A percentile compares a stretch with the other conserved stretches of the same genome.
Conservation (phyloP, 2,888 invertebrate genomes). For the Metacarcinus magister region DNA sequence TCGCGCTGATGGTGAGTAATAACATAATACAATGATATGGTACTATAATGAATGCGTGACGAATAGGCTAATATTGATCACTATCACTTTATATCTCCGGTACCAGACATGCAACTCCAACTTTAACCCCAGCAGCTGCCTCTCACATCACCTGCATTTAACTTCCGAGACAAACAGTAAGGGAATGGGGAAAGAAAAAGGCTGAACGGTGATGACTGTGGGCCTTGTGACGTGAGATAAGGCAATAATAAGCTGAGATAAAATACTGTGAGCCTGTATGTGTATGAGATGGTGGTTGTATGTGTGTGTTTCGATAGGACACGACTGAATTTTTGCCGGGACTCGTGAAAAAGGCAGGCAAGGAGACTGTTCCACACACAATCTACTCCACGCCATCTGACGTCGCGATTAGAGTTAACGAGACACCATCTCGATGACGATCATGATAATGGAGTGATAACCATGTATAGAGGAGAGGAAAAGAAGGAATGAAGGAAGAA, state of each 20-base stretch:
- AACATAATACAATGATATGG: background rate
- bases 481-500: constrained; percentile 5
- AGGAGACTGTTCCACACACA: no score
- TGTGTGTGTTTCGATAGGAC: background rate
- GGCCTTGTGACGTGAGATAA: background rate
- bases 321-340: background rate
- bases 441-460: no score
- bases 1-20: background rate
- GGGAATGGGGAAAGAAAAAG: background rate
- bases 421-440: no score
- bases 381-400: no score
- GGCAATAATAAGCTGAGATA: background rate
- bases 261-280: background rate
- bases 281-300: background rate
- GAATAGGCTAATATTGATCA: background rate
- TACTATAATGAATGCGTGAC: constrained; percentile 5
- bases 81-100: background rate
- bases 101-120: background rate
- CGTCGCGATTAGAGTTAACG: no score
- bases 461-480: background rate
- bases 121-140: background rate
- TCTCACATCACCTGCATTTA: background rate
- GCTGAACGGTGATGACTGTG: background rate
- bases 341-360: no score
- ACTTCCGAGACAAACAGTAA: background rate